These are phyloP conservation scores for Luperina testacea DNA, from an alignment of 2,888 invertebrate genomes.

Conservation along the genomic window DNA sequence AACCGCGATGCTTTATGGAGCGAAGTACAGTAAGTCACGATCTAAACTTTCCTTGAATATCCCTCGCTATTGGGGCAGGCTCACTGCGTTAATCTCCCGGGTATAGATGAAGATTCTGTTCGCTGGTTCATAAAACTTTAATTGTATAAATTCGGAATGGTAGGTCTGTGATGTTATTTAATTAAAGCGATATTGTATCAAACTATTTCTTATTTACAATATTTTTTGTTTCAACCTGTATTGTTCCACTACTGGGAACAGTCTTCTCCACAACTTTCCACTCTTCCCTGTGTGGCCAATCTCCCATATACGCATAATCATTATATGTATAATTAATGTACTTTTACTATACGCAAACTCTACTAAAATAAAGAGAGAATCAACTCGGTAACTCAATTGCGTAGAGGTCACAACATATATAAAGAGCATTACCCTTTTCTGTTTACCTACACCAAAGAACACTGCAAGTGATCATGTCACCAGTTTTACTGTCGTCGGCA, in stretches of 20 bases:
- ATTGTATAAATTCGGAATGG: conserved; percentile 33
- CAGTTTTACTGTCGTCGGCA: conserved; percentile 39
- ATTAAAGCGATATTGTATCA: background rate
- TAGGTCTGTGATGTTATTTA: background rate
- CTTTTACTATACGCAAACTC: background rate
- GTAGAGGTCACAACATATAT: conserved; percentile 27
- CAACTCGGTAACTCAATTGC: background rate
- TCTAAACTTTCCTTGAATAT: conserved; percentile 58
- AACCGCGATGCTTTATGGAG: conserved; percentile 63
- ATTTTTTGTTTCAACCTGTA: background rate
- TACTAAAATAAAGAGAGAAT: background rate
- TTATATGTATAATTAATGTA: background rate
- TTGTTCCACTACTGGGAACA: background rate
- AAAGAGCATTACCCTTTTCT: conserved; percentile 16
- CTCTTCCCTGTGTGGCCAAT: background rate
- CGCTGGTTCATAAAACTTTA: conserved; percentile 41
- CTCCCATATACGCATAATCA: background rate
- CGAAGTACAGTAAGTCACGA: conserved; percentile 63
- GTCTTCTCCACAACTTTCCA: background rate
- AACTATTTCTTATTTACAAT: background rate
- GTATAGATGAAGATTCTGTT: conserved; percentile 48
- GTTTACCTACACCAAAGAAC: conserved; percentile 30
- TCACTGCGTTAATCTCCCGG: conserved; percentile 58
- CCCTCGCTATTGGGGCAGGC: conserved; percentile 45
- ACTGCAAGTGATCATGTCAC: conserved; percentile 29